A percentile compares a stretch with the other conserved stretches of the same genome.
phyloP scores from a whole-genome alignment of 2,113 vertebrate species.

The Craseonycteris thonglongyai region DNA sequence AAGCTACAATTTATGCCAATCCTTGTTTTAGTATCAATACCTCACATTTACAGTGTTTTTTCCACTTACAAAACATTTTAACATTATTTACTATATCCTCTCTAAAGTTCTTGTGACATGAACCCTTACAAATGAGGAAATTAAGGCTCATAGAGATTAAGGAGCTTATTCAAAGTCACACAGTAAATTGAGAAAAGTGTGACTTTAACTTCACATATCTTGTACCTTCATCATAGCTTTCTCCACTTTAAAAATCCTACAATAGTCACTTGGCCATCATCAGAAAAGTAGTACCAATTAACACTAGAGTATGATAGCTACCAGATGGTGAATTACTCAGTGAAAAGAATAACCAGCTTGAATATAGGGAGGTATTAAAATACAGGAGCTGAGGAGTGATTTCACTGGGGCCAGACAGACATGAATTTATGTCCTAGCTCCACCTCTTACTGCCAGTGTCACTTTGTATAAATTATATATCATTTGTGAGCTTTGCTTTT shows the following conservation, averaged over 20 bases:
- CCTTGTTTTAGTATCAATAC: background rate
- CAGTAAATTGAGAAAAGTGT: background rate
- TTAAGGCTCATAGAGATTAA: conserved; percentile 10
- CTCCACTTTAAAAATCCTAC: conserved; percentile 45
- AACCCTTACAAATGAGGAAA: conserved; percentile 23
- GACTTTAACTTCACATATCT: background rate
- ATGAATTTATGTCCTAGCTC: background rate
- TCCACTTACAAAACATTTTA: conserved; percentile 10
- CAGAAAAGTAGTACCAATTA: conserved; percentile 61
- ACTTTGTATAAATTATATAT: background rate
- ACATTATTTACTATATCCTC: conserved; percentile 25
- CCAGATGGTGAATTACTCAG: conserved; percentile 43
- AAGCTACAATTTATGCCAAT: background rate
- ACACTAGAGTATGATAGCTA: background rate
- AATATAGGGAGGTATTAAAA: background rate
- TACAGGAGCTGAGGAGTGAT: background rate
- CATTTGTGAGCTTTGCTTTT: background rate
- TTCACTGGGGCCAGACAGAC: background rate
- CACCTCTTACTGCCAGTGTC: background rate
- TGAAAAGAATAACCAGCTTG: background rate
- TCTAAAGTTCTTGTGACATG: background rate
- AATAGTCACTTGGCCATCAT: conserved; percentile 17
- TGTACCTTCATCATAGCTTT: conserved; percentile 33
- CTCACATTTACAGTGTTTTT: background rate
- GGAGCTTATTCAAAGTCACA: conserved; percentile 13